Base-by-base conservation (phyloP, 2,113 vertebrate genomes). In the Neodontobutis hainanensis region DNA sequence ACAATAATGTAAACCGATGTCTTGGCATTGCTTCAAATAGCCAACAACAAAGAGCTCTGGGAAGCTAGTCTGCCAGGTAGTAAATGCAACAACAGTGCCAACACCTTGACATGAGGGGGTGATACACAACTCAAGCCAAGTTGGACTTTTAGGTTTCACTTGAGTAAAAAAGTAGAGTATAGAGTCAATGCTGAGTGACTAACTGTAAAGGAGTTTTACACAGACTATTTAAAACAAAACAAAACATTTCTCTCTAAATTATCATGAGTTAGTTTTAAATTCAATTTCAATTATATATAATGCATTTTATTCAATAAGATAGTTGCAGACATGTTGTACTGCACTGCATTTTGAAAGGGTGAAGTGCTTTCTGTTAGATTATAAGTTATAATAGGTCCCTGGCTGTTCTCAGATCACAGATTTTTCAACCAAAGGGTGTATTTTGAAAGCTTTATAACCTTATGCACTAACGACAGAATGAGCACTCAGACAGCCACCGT, bases 361-460 rank as follows among this genome's bases (percentile, higher is more conserved):
- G 61, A 77, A 67, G 11, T 45, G 16, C 58, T 51, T 56, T 16
- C 36, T 4, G 34, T 58, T 67, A 72, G 68, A 46, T 60, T 61
- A 35, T 14, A 6, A 43, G 45, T 50, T 83, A 27, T 75, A 65
- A 80, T 77, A 63, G 65, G n/a, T 63, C 47, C 72, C 75, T 51
- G 14, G 27, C 34, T n/a, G 11, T 58, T 65, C 60, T 79, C 38
- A 81, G 75, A 83, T 69, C 56, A 51, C 60, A 69, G 59, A 72
- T 57, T 27, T 70, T 83, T 85, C 62, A 80, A 19, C 52, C 55
- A 68, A 61, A 74, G 67, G 67, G 48, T 58, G 74, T 50, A n/a
- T 70, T 78, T 65, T 76, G 53, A 85, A 84, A 82, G 77, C 82
- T 77, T 82, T 87, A 80, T 75, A 86, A 80, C 75, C 73, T 69